Evolutionary conservation across 2,888 invertebrate genomes (phyloP).

Genomic region (Tinea trinotella): DNA sequence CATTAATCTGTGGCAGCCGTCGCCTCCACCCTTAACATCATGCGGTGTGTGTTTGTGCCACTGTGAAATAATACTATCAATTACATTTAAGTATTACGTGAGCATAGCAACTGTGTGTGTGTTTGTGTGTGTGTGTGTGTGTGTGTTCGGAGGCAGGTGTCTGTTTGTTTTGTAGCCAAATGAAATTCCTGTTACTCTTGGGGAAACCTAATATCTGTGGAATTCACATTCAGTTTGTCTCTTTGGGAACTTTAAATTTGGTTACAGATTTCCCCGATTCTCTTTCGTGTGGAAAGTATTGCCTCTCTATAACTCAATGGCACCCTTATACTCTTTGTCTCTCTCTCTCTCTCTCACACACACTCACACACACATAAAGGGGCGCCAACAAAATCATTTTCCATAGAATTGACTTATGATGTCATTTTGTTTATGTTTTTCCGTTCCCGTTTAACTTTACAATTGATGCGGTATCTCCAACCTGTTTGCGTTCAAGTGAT

Average conservation of each 20-base stretch:
- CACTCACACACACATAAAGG: too few relatives aligned
- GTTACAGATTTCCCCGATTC: background rate
- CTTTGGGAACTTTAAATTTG: conserved; percentile 4
- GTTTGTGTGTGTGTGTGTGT: background rate
- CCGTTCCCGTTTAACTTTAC: background rate
- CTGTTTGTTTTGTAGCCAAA: conserved; percentile 12
- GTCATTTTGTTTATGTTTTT: background rate
- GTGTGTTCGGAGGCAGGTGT: background rate
- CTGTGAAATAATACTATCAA: too few relatives aligned
- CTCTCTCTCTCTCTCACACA: background rate
- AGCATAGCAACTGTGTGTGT: background rate
- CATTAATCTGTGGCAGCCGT: too few relatives aligned
- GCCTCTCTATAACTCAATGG: background rate
- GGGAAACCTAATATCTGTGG: conserved; percentile 1
- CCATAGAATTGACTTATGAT: background rate
- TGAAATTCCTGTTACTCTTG: conserved; percentile 8
- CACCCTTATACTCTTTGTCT: background rate
- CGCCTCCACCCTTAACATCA: too few relatives aligned
- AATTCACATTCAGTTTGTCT: conserved; percentile 11
- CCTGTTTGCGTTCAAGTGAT: too few relatives aligned
- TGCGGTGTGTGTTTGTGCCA: too few relatives aligned
- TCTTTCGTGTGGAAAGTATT: background rate
- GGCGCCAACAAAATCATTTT: too few relatives aligned
- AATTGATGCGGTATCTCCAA: background rate
- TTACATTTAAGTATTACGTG: too few relatives aligned